Conservation (phyloP, 2,797 vertebrate genomes). For the Aldrovandia affinis region DNA sequence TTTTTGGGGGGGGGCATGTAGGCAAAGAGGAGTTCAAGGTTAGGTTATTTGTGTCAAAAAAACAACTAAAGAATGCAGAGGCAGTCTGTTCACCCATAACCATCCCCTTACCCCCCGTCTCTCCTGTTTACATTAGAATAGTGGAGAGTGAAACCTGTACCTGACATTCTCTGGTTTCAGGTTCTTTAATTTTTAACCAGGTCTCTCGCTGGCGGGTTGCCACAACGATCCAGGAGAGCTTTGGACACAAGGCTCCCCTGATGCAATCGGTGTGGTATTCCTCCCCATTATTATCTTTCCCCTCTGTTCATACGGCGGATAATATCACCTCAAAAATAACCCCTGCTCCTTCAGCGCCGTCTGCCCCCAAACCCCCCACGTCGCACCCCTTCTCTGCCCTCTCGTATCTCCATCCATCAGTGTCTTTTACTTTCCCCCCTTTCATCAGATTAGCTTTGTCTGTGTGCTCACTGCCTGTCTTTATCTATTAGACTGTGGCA, state of each 20-base stretch:
- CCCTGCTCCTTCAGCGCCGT: not conserved
- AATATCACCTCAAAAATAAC: not conserved
- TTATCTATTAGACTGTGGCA: not conserved
- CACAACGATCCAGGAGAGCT: not conserved
- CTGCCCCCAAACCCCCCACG: not conserved
- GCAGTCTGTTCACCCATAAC: not conserved
- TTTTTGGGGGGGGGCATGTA: not conserved
- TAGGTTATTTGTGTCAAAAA: constrained; percentile 16
- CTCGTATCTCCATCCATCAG: not conserved
- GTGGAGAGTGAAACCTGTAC: not conserved
- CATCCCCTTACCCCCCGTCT: not conserved
- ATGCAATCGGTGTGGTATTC: constrained; percentile 19
- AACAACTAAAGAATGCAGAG: not conserved
- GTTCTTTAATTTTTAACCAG: constrained; percentile 39
- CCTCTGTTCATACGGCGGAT: not conserved
- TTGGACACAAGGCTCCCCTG: not conserved
- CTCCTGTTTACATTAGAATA: constrained; percentile 13
- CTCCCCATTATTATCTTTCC: constrained; percentile 8
- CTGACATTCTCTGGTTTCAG: constrained; percentile 20
- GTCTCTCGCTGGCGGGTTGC: not conserved
- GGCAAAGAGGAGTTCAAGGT: constrained; percentile 25
- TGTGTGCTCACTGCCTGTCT: not conserved
- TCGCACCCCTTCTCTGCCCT: not conserved
- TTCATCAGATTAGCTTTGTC: constrained; percentile 16
- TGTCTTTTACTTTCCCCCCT: not conserved